These are phyloP conservation scores for Cyphomyrus plagiostoma DNA, from an alignment of 2,113 vertebrate species.

Conservation along the genomic window DNA sequence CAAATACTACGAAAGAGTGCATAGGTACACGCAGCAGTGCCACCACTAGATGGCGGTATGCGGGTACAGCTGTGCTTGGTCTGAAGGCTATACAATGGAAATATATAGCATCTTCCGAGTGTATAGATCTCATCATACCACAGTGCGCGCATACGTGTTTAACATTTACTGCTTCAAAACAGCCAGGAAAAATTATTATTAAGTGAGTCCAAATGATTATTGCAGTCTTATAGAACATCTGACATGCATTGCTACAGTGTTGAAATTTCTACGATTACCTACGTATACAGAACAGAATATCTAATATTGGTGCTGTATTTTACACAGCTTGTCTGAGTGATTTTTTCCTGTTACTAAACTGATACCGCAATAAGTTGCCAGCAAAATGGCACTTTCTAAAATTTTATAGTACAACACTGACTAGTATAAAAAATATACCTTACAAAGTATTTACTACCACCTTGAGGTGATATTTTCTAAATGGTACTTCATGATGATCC, in stretches of 20 bases:
- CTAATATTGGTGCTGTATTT: not conserved
- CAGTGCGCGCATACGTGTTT: not conserved
- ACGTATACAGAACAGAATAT: not conserved
- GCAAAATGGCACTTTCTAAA: not conserved
- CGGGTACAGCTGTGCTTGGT: not conserved
- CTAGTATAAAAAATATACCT: not conserved
- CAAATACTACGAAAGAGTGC: not conserved
- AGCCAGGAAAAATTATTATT: not conserved
- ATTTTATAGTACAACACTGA: not conserved
- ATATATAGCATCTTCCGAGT: not conserved
- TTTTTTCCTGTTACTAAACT: not conserved
- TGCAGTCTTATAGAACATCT: not conserved
- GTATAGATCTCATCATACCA: not conserved
- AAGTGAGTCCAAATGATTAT: not conserved
- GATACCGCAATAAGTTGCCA: not conserved
- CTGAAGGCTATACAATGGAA: not conserved
- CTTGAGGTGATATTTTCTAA: not conserved
- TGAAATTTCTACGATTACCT: not conserved
- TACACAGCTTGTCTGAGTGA: not conserved
- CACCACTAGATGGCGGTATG: not conserved
- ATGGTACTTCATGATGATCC: not conserved
- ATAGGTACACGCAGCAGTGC: not conserved
- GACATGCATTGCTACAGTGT: not conserved
- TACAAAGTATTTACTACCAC: not conserved
- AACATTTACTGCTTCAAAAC: not conserved